A percentile compares a stretch with the other conserved stretches of the same genome.
Conservation (phyloP, 1,140 invertebrate species). For the Drosophila nikananu region DNA sequence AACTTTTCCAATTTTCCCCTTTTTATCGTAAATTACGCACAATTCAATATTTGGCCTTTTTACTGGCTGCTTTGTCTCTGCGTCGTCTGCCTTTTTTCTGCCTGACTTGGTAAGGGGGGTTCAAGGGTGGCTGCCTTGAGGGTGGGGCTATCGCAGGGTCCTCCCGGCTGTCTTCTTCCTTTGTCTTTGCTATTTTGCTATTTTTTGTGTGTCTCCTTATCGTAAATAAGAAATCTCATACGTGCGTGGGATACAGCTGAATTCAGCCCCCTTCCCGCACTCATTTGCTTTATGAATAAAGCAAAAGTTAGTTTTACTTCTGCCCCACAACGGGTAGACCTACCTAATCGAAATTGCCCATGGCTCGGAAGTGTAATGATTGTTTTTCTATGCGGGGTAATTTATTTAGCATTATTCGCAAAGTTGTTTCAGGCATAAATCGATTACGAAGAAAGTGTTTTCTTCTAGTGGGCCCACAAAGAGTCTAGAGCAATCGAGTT, state of each 20-base stretch:
- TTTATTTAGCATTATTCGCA: conserved; percentile 78
- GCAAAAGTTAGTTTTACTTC: conserved; percentile 75
- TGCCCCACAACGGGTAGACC: conserved; percentile 25
- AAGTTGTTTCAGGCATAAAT: conserved; percentile 9
- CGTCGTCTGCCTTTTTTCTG: conserved; percentile 77
- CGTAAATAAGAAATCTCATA: conserved; percentile 85
- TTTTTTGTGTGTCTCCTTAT: conserved; percentile 79
- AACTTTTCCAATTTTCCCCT: conserved; percentile 85
- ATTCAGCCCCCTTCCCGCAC: conserved; percentile 10
- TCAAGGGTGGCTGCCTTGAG: conserved; percentile 11
- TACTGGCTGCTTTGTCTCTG: conserved; percentile 72
- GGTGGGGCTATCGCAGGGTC: conserved; percentile 8
- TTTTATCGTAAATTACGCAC: conserved; percentile 85
- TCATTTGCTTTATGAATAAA: conserved; percentile 69
- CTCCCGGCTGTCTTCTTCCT: conserved; percentile 44
- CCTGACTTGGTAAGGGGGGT: conserved; percentile 59
- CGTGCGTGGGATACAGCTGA: conserved; percentile 63
- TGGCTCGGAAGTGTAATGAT: conserved; percentile 71
- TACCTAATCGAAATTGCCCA: conserved; percentile 69
- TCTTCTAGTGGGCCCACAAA: background rate
- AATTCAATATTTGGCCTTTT: conserved; percentile 84
- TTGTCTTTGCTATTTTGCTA: conserved; percentile 72
- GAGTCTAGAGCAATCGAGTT: background rate
- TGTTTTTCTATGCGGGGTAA: conserved; percentile 72
- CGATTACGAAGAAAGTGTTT: conserved; percentile 2